phyloP scores from a whole-genome alignment of 2,888 invertebrate species.

The Caenorhabditis sp. region DNA sequence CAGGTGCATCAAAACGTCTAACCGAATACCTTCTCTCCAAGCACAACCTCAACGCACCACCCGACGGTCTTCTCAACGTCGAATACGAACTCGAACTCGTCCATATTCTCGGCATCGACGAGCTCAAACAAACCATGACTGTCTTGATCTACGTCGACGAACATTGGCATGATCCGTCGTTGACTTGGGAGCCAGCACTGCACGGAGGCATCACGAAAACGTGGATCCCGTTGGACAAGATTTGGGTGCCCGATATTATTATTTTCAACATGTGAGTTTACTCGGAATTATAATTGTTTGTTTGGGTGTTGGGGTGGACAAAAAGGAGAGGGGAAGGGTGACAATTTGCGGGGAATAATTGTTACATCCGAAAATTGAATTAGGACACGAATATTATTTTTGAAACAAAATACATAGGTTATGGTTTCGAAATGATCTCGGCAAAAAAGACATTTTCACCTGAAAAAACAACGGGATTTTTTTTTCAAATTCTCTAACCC shows the following conservation, averaged over 20 bases:
- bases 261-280: slow-evolving; percentile 85
- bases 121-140: slow-evolving; percentile 69
- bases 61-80: slow-evolving; percentile 64
- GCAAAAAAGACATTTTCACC: too few relatives aligned
- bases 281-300: neutral
- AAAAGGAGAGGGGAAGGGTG: neutral
- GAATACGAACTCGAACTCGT: slow-evolving; percentile 66
- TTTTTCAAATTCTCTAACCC: too few relatives aligned
- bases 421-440: neutral
- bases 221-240: slow-evolving; percentile 82
- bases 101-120: slow-evolving; percentile 68
- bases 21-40: slow-evolving; percentile 61
- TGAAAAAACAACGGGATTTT: too few relatives aligned
- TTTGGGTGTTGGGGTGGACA: slow-evolving; percentile 3
- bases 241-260: slow-evolving; percentile 88
- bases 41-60: slow-evolving; percentile 65
- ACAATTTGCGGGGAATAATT: neutral
- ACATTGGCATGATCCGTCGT: slow-evolving; percentile 84
- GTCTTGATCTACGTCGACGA: slow-evolving; percentile 68
- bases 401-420: too few relatives aligned
- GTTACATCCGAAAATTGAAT: too few relatives aligned
- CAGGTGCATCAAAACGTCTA: slow-evolving; percentile 60
- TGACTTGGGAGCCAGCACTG: slow-evolving; percentile 84
- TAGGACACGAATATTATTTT: too few relatives aligned
- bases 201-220: slow-evolving; percentile 85